Evolutionary conservation across 2,888 invertebrate species (phyloP), one percentile per base, ranked within the genome.

Genomic region (Ochropleura leucogaster): DNA sequence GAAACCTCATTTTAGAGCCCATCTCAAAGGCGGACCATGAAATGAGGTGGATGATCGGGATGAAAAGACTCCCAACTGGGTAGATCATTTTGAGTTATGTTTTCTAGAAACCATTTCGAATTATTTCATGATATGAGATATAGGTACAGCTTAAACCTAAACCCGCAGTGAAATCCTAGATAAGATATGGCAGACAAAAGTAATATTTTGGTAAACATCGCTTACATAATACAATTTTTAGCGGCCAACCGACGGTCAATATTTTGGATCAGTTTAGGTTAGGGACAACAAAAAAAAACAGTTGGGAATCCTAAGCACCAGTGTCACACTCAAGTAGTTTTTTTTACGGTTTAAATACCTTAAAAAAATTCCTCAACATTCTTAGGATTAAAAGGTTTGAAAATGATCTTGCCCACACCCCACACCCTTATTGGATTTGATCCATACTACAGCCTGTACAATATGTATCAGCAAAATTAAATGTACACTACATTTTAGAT

Each of bases 401-500:
- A 30, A 30, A 30, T 30, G 30, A 30, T 30, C 30, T 30, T 30
- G 3, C 30, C 30, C 30, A 30, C 30, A 30, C 30, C 30, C 30
- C 30, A 30, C 30, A 30, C 30, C 30, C 30, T 30, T 2, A 30
- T 30, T 30, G 30, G 1, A 30, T 30, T 30, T 30, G 30, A 30
- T 30, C 1, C 30, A 30, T 30, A 30, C 30, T 30, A 30, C 30
- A 30, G 30, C 3, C 30, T 30, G 30, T 30, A 1, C 30, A 6
- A 18, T 57, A 57, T 4, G n/a, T 47, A 16, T n/a, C 1, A 55
- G 44, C 20, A 30, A 59, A 62, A 63, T 47, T n/a, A 3, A 40
- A 62, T 40, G 3, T 3, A 30, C 30, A 30, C 30, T 30, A 30
- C 3, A 3, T 40, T 59, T 4, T 40, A 99, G 99, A 99, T 99